These are phyloP conservation scores for Sebastiscus albofasciatus DNA, from an alignment of 2,797 vertebrate genomes.

Conservation along the genomic window DNA sequence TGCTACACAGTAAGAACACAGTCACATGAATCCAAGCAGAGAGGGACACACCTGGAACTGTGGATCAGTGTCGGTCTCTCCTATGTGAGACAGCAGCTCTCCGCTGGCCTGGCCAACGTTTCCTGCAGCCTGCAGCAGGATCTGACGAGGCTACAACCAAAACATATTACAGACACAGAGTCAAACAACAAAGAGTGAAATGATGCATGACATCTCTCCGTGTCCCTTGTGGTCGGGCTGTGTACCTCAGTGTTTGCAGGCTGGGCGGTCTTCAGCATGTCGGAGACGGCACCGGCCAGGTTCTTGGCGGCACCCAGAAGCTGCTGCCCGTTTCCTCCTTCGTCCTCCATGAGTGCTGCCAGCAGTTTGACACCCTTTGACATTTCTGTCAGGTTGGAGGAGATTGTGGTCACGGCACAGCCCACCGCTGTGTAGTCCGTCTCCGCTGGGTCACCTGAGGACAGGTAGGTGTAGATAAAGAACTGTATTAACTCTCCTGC, in stretches of 20 bases:
- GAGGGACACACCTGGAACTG: slow-evolving; percentile 92
- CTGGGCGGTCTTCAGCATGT: slow-evolving; percentile 95
- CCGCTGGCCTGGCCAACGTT: slow-evolving; percentile 95
- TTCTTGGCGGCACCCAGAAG: slow-evolving; percentile 95
- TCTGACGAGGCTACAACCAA: slow-evolving; percentile 91
- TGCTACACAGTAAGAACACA: background rate
- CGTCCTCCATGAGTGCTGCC: slow-evolving; percentile 95
- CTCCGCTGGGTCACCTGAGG: slow-evolving; percentile 93
- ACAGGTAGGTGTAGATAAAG: background rate
- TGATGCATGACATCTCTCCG: background rate
- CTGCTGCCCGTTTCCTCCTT: slow-evolving; percentile 92
- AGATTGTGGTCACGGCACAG: slow-evolving; percentile 97
- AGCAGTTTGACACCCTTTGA: slow-evolving; percentile 96
- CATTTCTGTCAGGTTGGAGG: slow-evolving; percentile 99
- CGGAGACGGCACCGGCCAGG: slow-evolving; percentile 91
- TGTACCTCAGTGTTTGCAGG: slow-evolving; percentile 93
- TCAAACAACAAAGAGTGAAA: background rate
- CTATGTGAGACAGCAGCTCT: slow-evolving; percentile 95
- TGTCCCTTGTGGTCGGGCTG: too few species aligned
- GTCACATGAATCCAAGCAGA: background rate
- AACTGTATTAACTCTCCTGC: background rate
- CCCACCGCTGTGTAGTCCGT: slow-evolving; percentile 98
- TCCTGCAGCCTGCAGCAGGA: slow-evolving; percentile 94
- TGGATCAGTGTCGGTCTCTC: slow-evolving; percentile 93
- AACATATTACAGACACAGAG: background rate